Evolutionary conservation across 2,113 vertebrate species (phyloP).

Genomic region (Stegastes partitus): DNA sequence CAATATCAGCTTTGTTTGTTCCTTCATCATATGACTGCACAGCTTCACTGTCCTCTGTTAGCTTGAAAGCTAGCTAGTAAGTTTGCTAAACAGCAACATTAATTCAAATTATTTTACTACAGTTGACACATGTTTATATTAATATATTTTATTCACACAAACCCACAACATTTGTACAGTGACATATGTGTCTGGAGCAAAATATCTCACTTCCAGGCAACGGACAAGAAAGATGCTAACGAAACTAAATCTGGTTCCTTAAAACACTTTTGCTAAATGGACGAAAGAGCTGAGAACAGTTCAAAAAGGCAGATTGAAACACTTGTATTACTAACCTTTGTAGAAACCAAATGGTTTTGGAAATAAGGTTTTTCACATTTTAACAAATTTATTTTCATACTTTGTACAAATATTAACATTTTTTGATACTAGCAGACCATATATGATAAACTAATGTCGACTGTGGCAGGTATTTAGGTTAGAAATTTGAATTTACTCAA

Average conservation of each 20-base stretch:
- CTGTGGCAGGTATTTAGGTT: slow-evolving; percentile 2
- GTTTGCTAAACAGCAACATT: background rate
- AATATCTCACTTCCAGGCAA: background rate
- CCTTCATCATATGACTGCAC: background rate
- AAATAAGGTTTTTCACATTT: background rate
- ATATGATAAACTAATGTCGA: background rate
- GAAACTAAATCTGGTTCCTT: background rate
- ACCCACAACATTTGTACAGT: background rate
- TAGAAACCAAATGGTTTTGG: too few relatives aligned
- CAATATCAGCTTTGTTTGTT: background rate
- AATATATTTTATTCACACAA: background rate
- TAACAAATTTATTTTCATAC: background rate
- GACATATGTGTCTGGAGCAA: background rate
- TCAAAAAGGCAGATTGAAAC: too few relatives aligned
- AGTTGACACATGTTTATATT: background rate
- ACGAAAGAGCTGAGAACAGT: too few relatives aligned
- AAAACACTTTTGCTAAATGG: background rate
- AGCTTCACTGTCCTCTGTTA: background rate
- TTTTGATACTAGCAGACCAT: background rate
- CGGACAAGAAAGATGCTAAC: background rate
- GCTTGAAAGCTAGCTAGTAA: background rate
- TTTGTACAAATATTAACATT: slow-evolving; percentile 20
- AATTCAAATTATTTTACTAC: background rate
- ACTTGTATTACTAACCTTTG: too few relatives aligned
- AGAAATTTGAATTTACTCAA: slow-evolving; percentile 14